These are phyloP conservation scores for Chondrilla cf. caribensis DNA, from an alignment of 37 sponge, comb jelly and placozoan genomes.

Conservation along the genomic window DNA sequence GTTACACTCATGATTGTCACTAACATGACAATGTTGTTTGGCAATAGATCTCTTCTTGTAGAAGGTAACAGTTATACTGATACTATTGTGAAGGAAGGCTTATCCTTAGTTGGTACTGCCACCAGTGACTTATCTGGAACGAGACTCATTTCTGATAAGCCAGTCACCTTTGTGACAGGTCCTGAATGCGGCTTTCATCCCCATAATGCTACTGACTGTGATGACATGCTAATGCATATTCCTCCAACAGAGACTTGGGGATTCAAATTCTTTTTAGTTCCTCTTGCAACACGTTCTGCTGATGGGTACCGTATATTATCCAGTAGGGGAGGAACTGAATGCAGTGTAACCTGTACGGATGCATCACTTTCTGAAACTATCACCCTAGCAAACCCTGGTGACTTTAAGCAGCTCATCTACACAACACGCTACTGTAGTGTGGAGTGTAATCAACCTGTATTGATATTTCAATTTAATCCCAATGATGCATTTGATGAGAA, in stretches of 20 bases:
- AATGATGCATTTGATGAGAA: too few species aligned
- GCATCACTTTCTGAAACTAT: too few species aligned
- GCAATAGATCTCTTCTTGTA: not conserved
- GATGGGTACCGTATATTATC: too few species aligned
- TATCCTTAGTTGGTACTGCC: not conserved
- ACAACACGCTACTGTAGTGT: too few species aligned
- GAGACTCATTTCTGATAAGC: constrained; percentile 13
- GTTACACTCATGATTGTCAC: not conserved
- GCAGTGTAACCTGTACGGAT: too few species aligned
- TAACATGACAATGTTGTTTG: not conserved
- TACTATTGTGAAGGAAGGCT: not conserved
- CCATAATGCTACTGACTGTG: constrained; percentile 24
- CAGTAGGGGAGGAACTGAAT: too few species aligned
- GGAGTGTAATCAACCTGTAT: too few species aligned
- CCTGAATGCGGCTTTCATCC: constrained; percentile 47
- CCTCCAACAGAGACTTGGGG: constrained; percentile 41
- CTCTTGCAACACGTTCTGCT: too few species aligned
- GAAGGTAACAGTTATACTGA: not conserved
- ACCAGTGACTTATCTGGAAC: constrained; percentile 39
- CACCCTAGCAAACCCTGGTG: too few species aligned
- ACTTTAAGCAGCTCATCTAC: too few species aligned
- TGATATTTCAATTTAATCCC: too few species aligned
- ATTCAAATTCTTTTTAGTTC: constrained; percentile 17
- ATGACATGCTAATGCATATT: constrained; percentile 46
- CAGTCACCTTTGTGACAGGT: constrained; percentile 1